Evolutionary conservation across 2,113 vertebrate genomes (phyloP).

Genomic region (Vidua macroura): DNA sequence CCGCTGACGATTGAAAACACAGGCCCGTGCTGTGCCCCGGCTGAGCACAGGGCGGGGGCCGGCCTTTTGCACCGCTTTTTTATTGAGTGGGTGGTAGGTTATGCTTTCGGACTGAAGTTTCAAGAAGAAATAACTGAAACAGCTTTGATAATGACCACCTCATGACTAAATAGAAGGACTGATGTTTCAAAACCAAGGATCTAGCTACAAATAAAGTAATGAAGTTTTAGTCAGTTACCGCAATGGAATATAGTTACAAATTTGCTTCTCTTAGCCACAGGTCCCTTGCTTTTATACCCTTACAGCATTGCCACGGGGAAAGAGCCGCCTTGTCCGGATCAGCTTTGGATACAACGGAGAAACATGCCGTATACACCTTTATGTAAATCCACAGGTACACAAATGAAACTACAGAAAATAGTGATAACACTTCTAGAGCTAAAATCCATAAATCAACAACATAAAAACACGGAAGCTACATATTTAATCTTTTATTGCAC

Average conservation of each 20-base stretch:
- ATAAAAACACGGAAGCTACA: background rate
- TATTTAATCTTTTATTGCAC: conserved; percentile 47
- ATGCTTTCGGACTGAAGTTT: too few species aligned
- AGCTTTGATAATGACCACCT: rapidly evolving
- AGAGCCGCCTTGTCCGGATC: rapidly evolving
- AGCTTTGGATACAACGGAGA: too few species aligned
- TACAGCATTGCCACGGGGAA: rapidly evolving
- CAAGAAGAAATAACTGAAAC: background rate
- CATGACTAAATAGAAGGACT: rapidly evolving
- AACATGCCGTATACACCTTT: rapidly evolving
- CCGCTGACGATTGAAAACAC: rapidly evolving
- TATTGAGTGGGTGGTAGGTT: rapidly evolving
- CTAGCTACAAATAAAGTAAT: rapidly evolving
- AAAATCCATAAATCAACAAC: background rate
- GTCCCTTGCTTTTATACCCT: rapidly evolving
- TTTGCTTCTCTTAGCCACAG: rapidly evolving
- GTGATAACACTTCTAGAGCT: rapidly evolving
- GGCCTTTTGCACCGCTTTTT: rapidly evolving
- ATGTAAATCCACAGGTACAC: rapidly evolving
- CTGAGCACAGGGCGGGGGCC: rapidly evolving
- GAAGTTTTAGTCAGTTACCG: rapidly evolving
- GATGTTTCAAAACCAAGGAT: rapidly evolving
- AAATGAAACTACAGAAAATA: background rate
- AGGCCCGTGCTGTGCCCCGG: rapidly evolving
- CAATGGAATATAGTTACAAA: too few species aligned